These are phyloP conservation scores for Sphinx pinastri DNA, from an alignment of 2,888 invertebrate species.

Conservation along the genomic window DNA sequence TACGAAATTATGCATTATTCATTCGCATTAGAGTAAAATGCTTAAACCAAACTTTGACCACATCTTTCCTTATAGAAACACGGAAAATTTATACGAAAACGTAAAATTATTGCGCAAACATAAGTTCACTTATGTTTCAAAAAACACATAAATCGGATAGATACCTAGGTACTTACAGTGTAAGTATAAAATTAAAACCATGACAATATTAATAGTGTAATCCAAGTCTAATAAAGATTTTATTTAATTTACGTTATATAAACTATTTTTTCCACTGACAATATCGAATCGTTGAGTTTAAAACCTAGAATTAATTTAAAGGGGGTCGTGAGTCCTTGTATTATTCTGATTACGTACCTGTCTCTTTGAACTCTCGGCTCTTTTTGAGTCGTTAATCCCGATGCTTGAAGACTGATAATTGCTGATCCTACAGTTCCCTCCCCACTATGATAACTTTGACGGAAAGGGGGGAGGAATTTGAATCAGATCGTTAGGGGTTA, in stretches of 20 bases:
- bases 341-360: conserved; percentile 1
- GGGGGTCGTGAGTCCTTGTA: neutral
- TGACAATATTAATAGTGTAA: too few species aligned
- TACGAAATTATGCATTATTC: too few species aligned
- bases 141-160: too few species aligned
- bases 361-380: conserved; percentile 38
- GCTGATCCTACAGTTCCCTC: conserved; percentile 46
- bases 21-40: too few species aligned
- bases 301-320: neutral
- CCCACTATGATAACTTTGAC: conserved; percentile 26
- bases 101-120: too few species aligned
- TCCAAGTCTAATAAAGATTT: too few species aligned
- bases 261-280: too few species aligned
- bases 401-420: conserved; percentile 51
- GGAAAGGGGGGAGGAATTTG: conserved; percentile 19
- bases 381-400: conserved; percentile 46
- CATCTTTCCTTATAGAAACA: conserved; percentile 14
- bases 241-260: too few species aligned
- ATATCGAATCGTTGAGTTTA: too few species aligned
- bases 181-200: too few species aligned
- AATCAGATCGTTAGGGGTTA: conserved; percentile 18
- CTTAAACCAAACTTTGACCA: neutral
- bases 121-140: too few species aligned
- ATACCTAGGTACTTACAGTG: too few species aligned
- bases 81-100: neutral